Conservation (phyloP, 2,888 invertebrate species). For the Orchestes rusci region DNA sequence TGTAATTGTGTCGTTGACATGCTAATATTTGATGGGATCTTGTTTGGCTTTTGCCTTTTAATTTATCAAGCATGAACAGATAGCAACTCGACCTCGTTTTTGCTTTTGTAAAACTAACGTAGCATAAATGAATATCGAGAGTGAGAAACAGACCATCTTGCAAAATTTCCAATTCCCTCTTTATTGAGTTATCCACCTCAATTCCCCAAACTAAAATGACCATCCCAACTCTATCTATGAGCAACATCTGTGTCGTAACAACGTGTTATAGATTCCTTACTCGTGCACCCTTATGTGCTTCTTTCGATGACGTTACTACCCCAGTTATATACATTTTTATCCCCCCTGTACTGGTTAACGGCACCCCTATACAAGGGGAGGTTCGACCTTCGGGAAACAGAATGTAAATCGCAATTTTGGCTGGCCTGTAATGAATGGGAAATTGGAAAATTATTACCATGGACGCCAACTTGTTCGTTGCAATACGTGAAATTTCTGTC, state of each 20-base stretch:
- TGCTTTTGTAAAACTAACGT: no score
- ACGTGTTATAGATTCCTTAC: conserved; percentile 12
- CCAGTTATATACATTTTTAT: conserved; percentile 20
- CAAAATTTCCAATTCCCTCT: no score
- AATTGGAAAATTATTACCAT: conserved; percentile 22
- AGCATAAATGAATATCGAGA: no score
- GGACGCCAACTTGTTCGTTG: neutral
- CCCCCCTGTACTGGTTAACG: conserved; percentile 13
- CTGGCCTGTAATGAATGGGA: conserved; percentile 18
- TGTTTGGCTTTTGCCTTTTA: no score
- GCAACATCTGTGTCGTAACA: conserved; percentile 6
- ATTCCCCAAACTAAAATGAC: no score
- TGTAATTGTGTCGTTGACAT: neutral
- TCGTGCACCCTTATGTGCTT: conserved; percentile 12
- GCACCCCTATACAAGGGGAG: conserved; percentile 15
- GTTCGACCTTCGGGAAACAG: conserved; percentile 20
- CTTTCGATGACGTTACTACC: conserved; percentile 22
- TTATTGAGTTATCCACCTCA: no score
- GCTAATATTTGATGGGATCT: no score
- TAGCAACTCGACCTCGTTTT: no score
- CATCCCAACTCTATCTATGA: no score
- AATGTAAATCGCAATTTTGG: conserved; percentile 24
- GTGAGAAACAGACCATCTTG: no score
- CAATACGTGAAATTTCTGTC: no score
- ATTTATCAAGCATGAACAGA: no score